phyloP scores from a whole-genome alignment of 2,113 vertebrate genomes.

The Microtus richardsoni region DNA sequence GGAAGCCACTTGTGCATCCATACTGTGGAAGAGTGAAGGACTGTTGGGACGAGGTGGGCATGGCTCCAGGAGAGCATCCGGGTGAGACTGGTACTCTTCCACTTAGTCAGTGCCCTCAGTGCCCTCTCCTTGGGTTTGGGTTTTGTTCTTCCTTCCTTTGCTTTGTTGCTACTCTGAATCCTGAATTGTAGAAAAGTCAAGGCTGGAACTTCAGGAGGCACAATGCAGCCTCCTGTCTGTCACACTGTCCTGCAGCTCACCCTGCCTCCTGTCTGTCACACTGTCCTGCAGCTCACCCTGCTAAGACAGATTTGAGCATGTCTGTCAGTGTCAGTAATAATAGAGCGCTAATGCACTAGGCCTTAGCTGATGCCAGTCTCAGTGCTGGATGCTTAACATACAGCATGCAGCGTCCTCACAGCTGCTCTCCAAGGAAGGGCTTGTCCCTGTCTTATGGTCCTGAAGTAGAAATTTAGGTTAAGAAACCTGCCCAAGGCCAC shows the following conservation, averaged over 20 bases:
- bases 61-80: background rate
- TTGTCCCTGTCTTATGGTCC: background rate
- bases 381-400: background rate
- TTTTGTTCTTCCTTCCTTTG: conserved; percentile 26
- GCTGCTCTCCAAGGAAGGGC: background rate
- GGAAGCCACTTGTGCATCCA: background rate
- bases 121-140: background rate
- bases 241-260: background rate
- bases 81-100: background rate
- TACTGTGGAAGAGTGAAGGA: background rate
- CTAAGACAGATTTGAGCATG: background rate
- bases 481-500: conserved; percentile 6
- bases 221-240: background rate
- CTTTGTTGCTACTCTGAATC: conserved; percentile 24
- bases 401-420: background rate
- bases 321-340: background rate
- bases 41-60: background rate
- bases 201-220: background rate
- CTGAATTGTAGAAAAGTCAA: conserved; percentile 30
- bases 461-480: conserved; percentile 34
- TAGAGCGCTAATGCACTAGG: background rate
- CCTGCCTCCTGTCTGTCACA: background rate
- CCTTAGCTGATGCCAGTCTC: background rate
- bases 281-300: background rate
- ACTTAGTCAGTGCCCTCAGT: background rate